phyloP scores from a whole-genome alignment of 2,113 vertebrate species.

The Kobus ellipsiprymnus region DNA sequence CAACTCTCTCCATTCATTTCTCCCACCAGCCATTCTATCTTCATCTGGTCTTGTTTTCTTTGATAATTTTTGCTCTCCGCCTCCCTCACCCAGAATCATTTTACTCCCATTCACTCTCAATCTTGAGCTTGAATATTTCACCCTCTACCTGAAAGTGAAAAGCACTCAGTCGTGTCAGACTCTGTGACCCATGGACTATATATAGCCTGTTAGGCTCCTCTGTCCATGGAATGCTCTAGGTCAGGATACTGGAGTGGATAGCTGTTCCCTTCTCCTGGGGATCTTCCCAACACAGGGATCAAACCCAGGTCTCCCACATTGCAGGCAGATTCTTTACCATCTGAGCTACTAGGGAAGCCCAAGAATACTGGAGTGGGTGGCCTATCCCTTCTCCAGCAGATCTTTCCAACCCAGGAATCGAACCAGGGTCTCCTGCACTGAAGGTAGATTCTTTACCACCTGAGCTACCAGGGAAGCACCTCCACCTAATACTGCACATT shows the following conservation, averaged over 20 bases:
- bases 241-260: not conserved
- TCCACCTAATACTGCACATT: not conserved
- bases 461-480: not conserved
- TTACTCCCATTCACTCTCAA: not conserved
- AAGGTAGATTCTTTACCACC: not conserved
- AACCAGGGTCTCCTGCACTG: not conserved
- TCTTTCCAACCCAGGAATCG: not conserved
- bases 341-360: not conserved
- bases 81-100: not conserved
- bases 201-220: not conserved
- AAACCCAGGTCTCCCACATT: not conserved
- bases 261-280: not conserved
- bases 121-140: not conserved
- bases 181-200: not conserved
- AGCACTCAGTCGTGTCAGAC: not conserved
- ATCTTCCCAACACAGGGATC: not conserved
- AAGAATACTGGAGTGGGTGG: not conserved
- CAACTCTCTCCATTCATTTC: not conserved
- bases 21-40: not conserved
- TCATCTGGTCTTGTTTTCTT: not conserved
- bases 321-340: not conserved
- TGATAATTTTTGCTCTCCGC: not conserved
- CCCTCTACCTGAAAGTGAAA: not conserved
- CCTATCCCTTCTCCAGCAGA: not conserved
- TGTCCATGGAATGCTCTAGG: not conserved